Evolutionary conservation across 2,888 invertebrate genomes (phyloP), one percentile per base, ranked within the genome.

Genomic region (Meiosimyza decipiens): DNA sequence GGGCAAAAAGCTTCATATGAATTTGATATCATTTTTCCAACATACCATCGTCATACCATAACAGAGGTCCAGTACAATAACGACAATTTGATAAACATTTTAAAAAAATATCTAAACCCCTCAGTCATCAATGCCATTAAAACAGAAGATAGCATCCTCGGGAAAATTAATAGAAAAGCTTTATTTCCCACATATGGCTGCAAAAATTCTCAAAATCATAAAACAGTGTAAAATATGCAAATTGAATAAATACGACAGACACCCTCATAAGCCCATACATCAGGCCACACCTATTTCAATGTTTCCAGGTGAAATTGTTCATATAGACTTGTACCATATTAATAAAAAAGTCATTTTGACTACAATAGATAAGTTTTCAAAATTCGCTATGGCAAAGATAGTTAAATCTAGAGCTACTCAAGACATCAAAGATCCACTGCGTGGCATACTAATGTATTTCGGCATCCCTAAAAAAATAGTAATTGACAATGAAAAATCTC

Each of bases 61-160:
- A 22, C 22, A 22, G 22, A 22, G 22, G 22, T 22, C 22, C 22
- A 22, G 22, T 22, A 22, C 22, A 22, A 22, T 22, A 22, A 22
- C 22, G 22, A 22, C 22, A 22, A 22, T 22, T 22, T 22, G 22
- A 22, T 66, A 52, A 15, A 6, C 15, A 67, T 60, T 1, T 50
- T 69, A 16, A 59, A 72, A 63, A 57, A 47, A 18, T 66, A 57
- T 49, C 22, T 74, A 13, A 75, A 75, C 55, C 72, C 71, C 22
- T 69, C 64, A 12, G 73, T 75, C 9, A 60, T 59, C 54, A 71
- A 73, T 50, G 22, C 66, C 33, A 54, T 70, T 15, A 62, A 67
- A 16, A 71, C 63, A 1, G 59, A 59, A 7, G 71, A 72, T 22
- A 9, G 63, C 16, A 71, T 52, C 18, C 22, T 69, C 5, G 49